Evolutionary conservation across 1,140 invertebrate genomes (phyloP).

Genomic region (Maniola jurtina): DNA sequence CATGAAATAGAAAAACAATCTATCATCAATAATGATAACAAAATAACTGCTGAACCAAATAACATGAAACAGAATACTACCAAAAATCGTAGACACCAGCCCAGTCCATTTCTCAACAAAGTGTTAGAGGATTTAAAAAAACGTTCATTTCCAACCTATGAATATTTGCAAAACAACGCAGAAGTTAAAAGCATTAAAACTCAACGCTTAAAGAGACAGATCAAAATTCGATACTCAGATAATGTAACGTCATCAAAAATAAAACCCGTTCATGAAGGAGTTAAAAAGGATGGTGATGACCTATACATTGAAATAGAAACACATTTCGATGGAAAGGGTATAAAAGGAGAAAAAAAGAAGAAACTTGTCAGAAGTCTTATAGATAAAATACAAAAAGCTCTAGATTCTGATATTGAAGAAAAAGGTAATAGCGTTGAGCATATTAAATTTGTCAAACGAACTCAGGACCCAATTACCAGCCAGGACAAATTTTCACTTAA

Average conservation of each 20-base stretch:
- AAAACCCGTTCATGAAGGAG: slow-evolving; percentile 29
- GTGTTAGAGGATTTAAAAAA: slow-evolving; percentile 45
- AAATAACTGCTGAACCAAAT: slow-evolving; percentile 1
- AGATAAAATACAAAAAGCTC: slow-evolving; percentile 64
- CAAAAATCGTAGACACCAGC: slow-evolving; percentile 8
- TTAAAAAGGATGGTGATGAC: slow-evolving; percentile 51
- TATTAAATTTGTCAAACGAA: slow-evolving; percentile 52
- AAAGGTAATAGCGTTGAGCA: slow-evolving; percentile 28
- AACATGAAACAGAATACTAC: slow-evolving; percentile 8
- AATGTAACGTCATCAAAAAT: slow-evolving; percentile 27
- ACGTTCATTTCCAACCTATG: slow-evolving; percentile 26
- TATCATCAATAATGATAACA: not conserved
- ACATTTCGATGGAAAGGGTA: slow-evolving; percentile 60
- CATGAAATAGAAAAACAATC: slow-evolving; percentile 5
- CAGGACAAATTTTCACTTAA: slow-evolving; percentile 30
- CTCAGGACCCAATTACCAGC: slow-evolving; percentile 53
- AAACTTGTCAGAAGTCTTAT: slow-evolving; percentile 58
- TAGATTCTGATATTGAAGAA: slow-evolving; percentile 42
- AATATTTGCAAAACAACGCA: slow-evolving; percentile 22
- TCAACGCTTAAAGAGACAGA: slow-evolving; percentile 52
- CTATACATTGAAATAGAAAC: slow-evolving; percentile 71
- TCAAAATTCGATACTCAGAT: slow-evolving; percentile 47
- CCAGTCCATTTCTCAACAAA: slow-evolving; percentile 39
- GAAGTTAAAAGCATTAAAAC: slow-evolving; percentile 30
- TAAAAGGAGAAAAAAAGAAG: slow-evolving; percentile 60